A percentile compares a stretch with the other conserved stretches of the same genome.
phyloP scores from a whole-genome alignment of 1,140 invertebrate species.

The Lerema accius region DNA sequence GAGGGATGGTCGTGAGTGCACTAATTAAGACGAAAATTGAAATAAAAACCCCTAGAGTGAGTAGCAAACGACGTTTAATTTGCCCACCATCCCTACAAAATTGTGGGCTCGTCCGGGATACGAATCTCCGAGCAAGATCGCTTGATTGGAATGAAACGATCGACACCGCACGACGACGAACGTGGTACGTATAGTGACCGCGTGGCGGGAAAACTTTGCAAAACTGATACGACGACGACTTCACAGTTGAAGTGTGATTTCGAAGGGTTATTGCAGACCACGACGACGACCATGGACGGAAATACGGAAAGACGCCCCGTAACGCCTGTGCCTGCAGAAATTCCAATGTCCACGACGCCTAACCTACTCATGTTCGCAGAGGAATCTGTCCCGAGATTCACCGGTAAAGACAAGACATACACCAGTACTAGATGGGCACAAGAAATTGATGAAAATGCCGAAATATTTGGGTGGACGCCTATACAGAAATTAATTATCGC shows the following conservation, averaged over 20 bases:
- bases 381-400: slow-evolving; percentile 2
- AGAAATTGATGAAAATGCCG: slow-evolving; percentile 9
- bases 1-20: no score
- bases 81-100: no score
- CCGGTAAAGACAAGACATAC: slow-evolving; percentile 4
- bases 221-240: neutral
- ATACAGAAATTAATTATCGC: slow-evolving; percentile 20
- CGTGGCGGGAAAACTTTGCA: neutral
- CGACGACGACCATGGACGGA: neutral
- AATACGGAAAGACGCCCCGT: neutral
- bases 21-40: no score
- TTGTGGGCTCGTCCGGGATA: no score
- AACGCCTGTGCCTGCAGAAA: neutral
- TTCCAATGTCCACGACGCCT: neutral
- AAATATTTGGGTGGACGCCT: slow-evolving; percentile 22
- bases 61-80: no score
- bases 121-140: no score
- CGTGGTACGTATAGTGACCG: no score
- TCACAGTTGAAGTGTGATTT: neutral
- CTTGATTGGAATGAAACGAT: no score
- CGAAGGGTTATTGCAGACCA: neutral
- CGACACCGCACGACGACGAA: no score
- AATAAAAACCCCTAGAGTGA: no score
- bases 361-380: neutral
- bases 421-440: neutral